These are phyloP conservation scores for Myotis brandtii DNA, from an alignment of 2,113 vertebrate species.

Conservation along the genomic window DNA sequence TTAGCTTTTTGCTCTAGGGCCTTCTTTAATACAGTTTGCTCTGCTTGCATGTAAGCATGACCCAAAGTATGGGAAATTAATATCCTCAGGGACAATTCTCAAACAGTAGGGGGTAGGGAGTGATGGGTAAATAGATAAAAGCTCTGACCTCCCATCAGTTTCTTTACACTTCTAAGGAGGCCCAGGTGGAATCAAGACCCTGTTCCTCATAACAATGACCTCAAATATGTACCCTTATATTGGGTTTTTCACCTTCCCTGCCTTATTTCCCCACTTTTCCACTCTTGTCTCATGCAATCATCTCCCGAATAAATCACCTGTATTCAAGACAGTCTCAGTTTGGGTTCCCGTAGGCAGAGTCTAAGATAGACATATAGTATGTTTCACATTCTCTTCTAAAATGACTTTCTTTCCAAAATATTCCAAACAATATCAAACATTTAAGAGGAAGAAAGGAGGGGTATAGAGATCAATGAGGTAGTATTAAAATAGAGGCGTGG, in stretches of 20 bases:
- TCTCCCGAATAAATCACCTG: neutral
- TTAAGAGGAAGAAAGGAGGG: neutral
- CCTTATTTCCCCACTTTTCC: neutral
- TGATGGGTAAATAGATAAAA: neutral
- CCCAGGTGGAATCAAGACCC: neutral
- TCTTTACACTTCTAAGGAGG: neutral
- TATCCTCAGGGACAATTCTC: neutral
- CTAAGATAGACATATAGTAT: neutral
- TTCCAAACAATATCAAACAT: slow-evolving; percentile 23
- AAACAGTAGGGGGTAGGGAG: neutral
- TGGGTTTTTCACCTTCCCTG: neutral
- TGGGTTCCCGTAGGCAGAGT: neutral
- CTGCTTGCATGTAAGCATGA: neutral
- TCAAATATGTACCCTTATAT: neutral
- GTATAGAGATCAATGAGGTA: neutral
- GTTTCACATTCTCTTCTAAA: slow-evolving; percentile 12
- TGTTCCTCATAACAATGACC: neutral
- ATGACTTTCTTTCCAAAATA: neutral
- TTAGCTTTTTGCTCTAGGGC: neutral
- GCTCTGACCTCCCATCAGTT: neutral
- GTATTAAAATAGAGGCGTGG: neutral
- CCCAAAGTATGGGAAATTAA: neutral
- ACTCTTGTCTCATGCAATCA: neutral
- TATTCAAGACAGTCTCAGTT: neutral
- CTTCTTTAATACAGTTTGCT: neutral